Conservation (phyloP, 2,888 invertebrate species). For the Chrysodeixis includens region DNA sequence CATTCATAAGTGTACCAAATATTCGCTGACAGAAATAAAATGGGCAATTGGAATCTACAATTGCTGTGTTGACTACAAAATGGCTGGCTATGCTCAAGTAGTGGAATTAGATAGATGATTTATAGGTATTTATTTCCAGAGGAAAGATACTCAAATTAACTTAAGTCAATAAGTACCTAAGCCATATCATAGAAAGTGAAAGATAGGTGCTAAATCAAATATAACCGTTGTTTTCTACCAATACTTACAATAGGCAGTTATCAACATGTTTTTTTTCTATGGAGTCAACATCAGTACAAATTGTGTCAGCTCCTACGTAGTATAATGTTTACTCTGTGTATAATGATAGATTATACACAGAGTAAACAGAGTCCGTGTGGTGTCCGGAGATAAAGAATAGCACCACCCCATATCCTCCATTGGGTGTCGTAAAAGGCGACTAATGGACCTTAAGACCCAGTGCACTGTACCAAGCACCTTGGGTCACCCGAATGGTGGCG, state of each 20-base stretch:
- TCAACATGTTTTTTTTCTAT: background rate
- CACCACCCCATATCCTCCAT: too few relatives aligned
- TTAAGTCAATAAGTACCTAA: background rate
- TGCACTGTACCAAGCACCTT: too few relatives aligned
- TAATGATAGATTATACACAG: too few relatives aligned
- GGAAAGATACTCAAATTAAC: background rate
- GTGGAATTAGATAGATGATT: background rate
- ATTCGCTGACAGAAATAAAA: constrained; percentile 23
- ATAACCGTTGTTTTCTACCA: background rate
- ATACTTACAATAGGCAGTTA: background rate
- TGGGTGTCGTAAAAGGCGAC: too few relatives aligned
- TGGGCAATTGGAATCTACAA: constrained; percentile 7
- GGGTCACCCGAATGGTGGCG: too few relatives aligned
- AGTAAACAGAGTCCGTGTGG: too few relatives aligned
- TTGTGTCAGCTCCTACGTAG: background rate
- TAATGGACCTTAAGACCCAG: too few relatives aligned
- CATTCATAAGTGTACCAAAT: constrained; percentile 42
- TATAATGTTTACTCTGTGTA: background rate
- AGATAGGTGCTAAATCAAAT: background rate
- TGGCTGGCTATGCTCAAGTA: background rate
- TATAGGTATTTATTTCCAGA: background rate
- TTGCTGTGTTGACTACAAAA: background rate
- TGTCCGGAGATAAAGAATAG: too few relatives aligned
- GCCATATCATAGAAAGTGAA: background rate
- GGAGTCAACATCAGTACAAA: background rate